Evolutionary conservation across 2,888 invertebrate genomes (phyloP), one percentile per base, ranked within the genome.

Genomic region (Acleris laterana): DNA sequence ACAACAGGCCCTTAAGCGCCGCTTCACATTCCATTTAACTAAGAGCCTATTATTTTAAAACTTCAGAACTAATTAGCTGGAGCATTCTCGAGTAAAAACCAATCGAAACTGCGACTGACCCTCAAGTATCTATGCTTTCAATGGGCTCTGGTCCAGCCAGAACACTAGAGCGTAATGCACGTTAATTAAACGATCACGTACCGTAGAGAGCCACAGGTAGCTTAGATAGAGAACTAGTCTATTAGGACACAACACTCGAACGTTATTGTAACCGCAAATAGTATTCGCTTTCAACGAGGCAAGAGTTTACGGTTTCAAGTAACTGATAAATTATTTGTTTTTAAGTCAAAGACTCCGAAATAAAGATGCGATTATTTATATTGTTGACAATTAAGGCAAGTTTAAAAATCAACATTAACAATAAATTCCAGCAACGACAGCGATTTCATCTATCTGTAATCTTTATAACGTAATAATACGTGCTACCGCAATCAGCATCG

Each of bases 181-280:
- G 19, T 53, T 62, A 62, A 62, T 62, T 53, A 46, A 52, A 53
- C 46, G 22, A n/a, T 51, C 53, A 51, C 60, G 42, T 52, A 25
- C 59, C 51, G 51, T 13, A 55, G 25, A 9, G 22, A 53, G 62
- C 62, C 38, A 62, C 62, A 55, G 55, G 62, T 62, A 55, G 55
- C 55, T 62, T 62, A 62, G 48, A 48, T 19, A 61, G 22, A 11
- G 57, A 57, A 57, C n/a, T 38, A 11, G 62, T 62, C 62, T 55
- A 62, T 62, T 62, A 62, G 53, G 53, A 63, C 19, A 46, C 55
- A 28, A 44, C 46, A 53, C 60, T 50, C 49, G 32, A 25, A 65
- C 56, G 51, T 22, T 61, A 63, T 68, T 56, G 63, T 44, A 28
- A 61, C 56, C 61, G 53, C 60, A 63, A 68, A 56, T 44, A 19